These are phyloP conservation scores for Emys orbicularis DNA, from an alignment of 2,797 vertebrate genomes.

Conservation along the genomic window DNA sequence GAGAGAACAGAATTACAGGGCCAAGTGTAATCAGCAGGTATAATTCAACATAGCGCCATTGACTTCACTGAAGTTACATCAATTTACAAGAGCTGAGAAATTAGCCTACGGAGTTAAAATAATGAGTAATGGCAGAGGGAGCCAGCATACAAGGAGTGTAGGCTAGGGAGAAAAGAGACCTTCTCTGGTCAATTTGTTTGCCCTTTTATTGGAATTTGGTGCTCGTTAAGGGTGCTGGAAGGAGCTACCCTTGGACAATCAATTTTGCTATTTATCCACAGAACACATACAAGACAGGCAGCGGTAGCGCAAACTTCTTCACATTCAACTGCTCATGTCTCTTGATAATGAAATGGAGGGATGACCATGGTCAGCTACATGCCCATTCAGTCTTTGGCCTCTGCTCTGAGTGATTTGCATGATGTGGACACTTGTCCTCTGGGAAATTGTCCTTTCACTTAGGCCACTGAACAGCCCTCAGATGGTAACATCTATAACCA, in stretches of 20 bases:
- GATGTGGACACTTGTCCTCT: constrained; percentile 28
- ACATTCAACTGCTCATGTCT: neutral
- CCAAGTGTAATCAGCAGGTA: neutral
- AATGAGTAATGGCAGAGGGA: neutral
- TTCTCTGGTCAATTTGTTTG: neutral
- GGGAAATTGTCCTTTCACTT: constrained; percentile 21
- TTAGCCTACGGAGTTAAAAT: neutral
- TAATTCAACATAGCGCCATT: neutral
- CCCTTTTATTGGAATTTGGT: neutral
- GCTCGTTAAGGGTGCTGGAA: neutral
- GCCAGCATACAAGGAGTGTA: neutral
- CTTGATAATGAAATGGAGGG: neutral
- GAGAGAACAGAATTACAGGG: neutral
- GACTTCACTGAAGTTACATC: neutral
- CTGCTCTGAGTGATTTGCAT: constrained; percentile 15
- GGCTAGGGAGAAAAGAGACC: neutral
- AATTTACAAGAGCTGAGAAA: neutral
- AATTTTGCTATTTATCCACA: neutral
- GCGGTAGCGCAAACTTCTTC: neutral
- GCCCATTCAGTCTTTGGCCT: neutral
- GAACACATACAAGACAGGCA: neutral
- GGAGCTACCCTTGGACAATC: neutral
- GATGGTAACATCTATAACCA: neutral
- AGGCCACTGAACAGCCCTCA: neutral
- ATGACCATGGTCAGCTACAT: neutral